Base-by-base conservation (phyloP, 2,888 invertebrate genomes). In the Labia minor region DNA sequence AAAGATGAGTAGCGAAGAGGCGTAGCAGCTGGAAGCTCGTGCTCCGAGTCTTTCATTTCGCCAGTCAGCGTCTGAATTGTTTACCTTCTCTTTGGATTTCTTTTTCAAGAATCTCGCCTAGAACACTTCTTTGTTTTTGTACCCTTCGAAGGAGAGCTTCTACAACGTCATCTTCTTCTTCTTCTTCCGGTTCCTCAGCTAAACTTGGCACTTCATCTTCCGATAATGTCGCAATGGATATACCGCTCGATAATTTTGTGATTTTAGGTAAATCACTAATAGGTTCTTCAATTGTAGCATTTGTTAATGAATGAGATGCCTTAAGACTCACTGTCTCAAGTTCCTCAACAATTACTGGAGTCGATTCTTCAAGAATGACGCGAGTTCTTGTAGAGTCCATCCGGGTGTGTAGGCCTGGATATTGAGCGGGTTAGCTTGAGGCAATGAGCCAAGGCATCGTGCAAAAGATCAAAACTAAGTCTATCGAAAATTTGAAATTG, bases 221-320 rank as follows among this genome's bases (percentile, higher is more conserved):
- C 1, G 86, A 85, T 26, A 85, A 78, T 0, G 86, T 85, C 69
- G 83, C 81, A n/a, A 86, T 86, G 0, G 86, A 86, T n/a, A 86
- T 76, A 1, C 83, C 82, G 71, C 85, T 80, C 3, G 49, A 14
- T 49, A 49, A 16, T 49, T 49, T 49, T 2, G 49, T 49, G 4
- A 49, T 49, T 49, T 14, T 49, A 4, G 49, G 49, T 14, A 49
- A 49, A 49, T 49, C 49, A 49, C 49, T 49, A 14, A 49, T 16
- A n/a, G 49, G 49, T 49, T 49, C 49, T 49, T 49, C 49, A 8
- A 49, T 14, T 14, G 14, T 49, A 8, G 16, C 49, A 14, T 49
- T 49, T 14, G 49, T 49, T 3, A 16, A 8, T 3, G 16, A n/a
- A 49, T 49, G 14, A 4, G 49, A 49, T 10, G 49, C 49, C n/a